Percentiles rank a stretch among this genome's conserved stretches.
Evolutionary conservation across 2,888 invertebrate genomes (phyloP).

Genomic region (Calameuta filiformis): DNA sequence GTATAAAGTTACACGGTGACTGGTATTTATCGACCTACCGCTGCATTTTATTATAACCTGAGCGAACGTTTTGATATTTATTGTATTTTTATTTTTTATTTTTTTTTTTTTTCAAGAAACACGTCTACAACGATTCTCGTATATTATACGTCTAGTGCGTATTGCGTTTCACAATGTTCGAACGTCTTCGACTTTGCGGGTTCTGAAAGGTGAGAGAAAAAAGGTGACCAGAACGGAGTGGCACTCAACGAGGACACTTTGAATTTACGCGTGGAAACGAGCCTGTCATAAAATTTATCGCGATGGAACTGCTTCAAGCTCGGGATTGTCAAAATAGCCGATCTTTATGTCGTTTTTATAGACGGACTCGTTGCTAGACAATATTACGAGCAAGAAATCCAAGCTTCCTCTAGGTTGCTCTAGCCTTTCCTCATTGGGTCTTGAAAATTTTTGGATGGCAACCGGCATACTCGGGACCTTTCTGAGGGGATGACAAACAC

Average conservation of each 20-base stretch:
- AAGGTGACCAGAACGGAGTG: neutral
- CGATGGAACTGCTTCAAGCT: conserved; percentile 27
- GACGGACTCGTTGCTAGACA: conserved; percentile 43
- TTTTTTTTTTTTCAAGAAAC: neutral
- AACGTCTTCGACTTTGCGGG: neutral
- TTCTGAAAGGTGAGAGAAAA: neutral
- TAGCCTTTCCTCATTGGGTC: conserved; percentile 19
- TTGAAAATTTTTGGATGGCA: conserved; percentile 25
- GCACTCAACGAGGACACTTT: conserved; percentile 14
- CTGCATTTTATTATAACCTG: neutral
- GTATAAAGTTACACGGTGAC: conserved; percentile 14
- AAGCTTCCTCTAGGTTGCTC: conserved; percentile 43
- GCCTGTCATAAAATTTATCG: conserved; percentile 61
- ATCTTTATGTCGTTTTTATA: conserved; percentile 63
- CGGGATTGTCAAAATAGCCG: conserved; percentile 63
- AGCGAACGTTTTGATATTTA: neutral
- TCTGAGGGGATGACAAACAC: conserved; percentile 47
- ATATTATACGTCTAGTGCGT: neutral
- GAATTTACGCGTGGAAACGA: conserved; percentile 37
- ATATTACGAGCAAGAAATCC: conserved; percentile 53
- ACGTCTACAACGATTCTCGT: neutral
- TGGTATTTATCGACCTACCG: conserved; percentile 23
- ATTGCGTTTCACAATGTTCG: neutral
- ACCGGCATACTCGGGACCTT: conserved; percentile 4
- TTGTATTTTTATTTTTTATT: neutral